Evolutionary conservation across 2,797 vertebrate species (phyloP).

Genomic region (Sparidentex hasta): DNA sequence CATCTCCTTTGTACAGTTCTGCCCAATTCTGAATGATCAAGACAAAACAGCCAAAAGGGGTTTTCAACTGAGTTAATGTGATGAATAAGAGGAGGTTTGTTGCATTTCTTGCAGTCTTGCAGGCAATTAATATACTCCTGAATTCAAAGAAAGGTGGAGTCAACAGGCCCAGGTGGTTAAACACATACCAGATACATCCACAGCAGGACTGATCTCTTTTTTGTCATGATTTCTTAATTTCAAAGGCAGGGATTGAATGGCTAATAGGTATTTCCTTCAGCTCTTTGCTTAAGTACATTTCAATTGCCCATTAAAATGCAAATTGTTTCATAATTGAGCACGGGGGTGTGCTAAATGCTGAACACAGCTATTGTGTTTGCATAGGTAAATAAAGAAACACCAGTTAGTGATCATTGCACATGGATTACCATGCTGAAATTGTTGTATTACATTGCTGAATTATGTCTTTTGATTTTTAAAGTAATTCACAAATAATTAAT

Average conservation of each 20-base stretch:
- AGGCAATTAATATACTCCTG: conserved; percentile 5
- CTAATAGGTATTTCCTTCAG: conserved; percentile 70
- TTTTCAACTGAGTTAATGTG: not conserved
- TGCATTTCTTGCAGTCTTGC: conserved; percentile 16
- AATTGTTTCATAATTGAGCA: conserved; percentile 81
- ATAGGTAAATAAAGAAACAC: conserved; percentile 73
- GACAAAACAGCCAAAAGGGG: not conserved
- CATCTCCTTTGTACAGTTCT: conserved; percentile 32
- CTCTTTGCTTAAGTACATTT: conserved; percentile 76
- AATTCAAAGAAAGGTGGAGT: conserved; percentile 46
- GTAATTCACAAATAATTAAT: conserved; percentile 6
- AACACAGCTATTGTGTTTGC: conserved; percentile 69
- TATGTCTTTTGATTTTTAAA: conserved; percentile 28
- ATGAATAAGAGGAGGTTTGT: conserved; percentile 4
- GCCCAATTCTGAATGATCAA: conserved; percentile 8
- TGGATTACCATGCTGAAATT: conserved; percentile 44
- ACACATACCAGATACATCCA: conserved; percentile 53
- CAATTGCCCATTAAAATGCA: conserved; percentile 82
- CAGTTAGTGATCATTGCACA: conserved; percentile 61
- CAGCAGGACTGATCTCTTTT: conserved; percentile 39
- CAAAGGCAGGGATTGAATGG: conserved; percentile 50
- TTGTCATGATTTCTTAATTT: conserved; percentile 50
- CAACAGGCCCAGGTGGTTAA: conserved; percentile 45
- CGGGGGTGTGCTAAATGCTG: conserved; percentile 66
- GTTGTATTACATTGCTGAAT: conserved; percentile 25